Evolutionary conservation across 1,140 invertebrate genomes (phyloP), one percentile per base, ranked within the genome.

Genomic region (Venustaconcha ellipsiformis): DNA sequence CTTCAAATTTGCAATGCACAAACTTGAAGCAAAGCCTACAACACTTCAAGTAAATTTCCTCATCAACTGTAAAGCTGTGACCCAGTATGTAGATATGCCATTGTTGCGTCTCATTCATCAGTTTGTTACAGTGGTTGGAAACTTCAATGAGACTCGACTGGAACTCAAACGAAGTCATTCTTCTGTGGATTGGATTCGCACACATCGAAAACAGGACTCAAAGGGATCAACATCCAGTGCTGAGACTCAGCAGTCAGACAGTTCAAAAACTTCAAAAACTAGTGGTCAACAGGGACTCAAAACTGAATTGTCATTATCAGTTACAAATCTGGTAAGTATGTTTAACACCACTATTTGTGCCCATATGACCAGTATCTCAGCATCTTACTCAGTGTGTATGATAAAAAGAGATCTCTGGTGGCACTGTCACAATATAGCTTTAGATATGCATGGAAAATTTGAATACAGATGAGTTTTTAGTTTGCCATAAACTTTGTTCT

Each of bases 101-200:
- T 90, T 99, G 58, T 89, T 99, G 30, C 91, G 97, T 72, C 91
- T 99, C 30, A 91, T 99, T 59, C 96, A 99, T 91, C 97, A 99
- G 91, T 97, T 99, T 80, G 96, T 94, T 80, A 97, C 97, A 78
- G 98, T 99, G 96, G 97, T 98, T 90, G 96, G 97, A 89, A 99
- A 98, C 90, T 96, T 98, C 8, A 96, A 97, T 85, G 96, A 97
- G 85, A 98, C 97, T 2, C 95, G 96, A 87, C 94, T 94, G 83
- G 96, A 97, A 82, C 91, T 99, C 67, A 89, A 91, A 76, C 90
- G 92, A 74, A 84, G 82, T 65, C 82, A 85, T 37, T 77, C 81
- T 8, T 72, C 77, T 14, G 30, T 72, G 1, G 82, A 85, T 26
- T 87, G 84, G 86, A 78, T 83, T 12, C 82, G 81, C 55, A 87